phyloP scores from a whole-genome alignment of 2,797 vertebrate species.

The Octomys mimax region DNA sequence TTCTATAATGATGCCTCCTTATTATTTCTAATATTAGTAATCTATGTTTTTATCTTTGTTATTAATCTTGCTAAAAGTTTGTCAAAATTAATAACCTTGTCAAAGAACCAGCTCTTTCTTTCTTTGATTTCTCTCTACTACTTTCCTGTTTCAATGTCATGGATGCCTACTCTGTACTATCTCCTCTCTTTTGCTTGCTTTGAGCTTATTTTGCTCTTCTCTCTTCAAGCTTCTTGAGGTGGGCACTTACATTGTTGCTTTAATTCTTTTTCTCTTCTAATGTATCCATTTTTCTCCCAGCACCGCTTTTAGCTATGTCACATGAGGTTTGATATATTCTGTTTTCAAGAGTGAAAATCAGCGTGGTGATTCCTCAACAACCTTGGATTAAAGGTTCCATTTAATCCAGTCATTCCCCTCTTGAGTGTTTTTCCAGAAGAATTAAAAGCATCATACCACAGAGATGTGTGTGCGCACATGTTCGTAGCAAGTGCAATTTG shows the following conservation, averaged over 20 bases:
- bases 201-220: not conserved
- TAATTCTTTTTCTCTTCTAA: not conserved
- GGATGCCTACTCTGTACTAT: not conserved
- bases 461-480: too few species aligned
- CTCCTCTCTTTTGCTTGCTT: not conserved
- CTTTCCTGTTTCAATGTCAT: not conserved
- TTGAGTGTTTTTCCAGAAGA: too few species aligned
- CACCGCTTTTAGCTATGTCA: not conserved
- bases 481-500: too few species aligned
- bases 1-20: not conserved
- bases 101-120: not conserved
- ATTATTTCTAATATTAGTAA: not conserved
- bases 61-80: not conserved
- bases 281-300: not conserved
- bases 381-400: too few species aligned
- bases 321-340: not conserved
- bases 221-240: not conserved
- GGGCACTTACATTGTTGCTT: not conserved
- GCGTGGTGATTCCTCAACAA: too few species aligned
- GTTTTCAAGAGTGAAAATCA: not conserved
- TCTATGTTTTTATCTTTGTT: not conserved
- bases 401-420: too few species aligned
- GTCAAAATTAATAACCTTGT: not conserved
- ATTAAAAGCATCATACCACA: too few species aligned
- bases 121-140: not conserved